A percentile compares a stretch with the other conserved stretches of the same genome.
Evolutionary conservation across 1,140 invertebrate genomes (phyloP).

Genomic region (Chelonus insularis): DNA sequence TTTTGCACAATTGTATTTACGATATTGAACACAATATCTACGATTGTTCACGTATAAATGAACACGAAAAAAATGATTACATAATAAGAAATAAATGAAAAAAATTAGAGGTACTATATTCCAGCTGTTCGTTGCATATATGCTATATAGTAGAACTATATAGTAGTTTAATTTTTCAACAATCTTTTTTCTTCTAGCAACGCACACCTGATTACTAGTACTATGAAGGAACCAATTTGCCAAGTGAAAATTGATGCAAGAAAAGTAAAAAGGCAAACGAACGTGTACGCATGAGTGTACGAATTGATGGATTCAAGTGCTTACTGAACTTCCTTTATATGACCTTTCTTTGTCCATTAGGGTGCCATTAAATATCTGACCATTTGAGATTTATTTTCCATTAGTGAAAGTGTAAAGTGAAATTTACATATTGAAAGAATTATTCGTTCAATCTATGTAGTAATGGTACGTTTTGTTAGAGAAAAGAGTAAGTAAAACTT

Average conservation of each 20-base stretch:
- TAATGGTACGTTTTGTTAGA: too few species aligned
- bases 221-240: neutral
- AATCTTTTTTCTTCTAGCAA: neutral
- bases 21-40: too few species aligned
- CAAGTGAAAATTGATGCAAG: neutral
- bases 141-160: neutral
- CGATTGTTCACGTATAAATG: too few species aligned
- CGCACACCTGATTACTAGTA: neutral
- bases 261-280: conserved; percentile 3
- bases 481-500: too few species aligned
- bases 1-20: too few species aligned
- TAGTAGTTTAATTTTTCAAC: neutral
- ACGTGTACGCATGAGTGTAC: neutral
- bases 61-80: conserved; percentile 1
- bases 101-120: neutral
- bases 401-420: conserved; percentile 7
- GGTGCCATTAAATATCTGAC: conserved; percentile 10
- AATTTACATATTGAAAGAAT: conserved; percentile 18
- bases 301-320: conserved; percentile 16
- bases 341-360: conserved; percentile 14
- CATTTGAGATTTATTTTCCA: neutral
- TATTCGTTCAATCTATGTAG: neutral
- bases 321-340: conserved; percentile 12
- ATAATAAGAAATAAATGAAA: neutral
- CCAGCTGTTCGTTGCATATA: too few species aligned